These are phyloP conservation scores for Pollenia angustigena DNA, from an alignment of 2,888 invertebrate species.

Conservation along the genomic window DNA sequence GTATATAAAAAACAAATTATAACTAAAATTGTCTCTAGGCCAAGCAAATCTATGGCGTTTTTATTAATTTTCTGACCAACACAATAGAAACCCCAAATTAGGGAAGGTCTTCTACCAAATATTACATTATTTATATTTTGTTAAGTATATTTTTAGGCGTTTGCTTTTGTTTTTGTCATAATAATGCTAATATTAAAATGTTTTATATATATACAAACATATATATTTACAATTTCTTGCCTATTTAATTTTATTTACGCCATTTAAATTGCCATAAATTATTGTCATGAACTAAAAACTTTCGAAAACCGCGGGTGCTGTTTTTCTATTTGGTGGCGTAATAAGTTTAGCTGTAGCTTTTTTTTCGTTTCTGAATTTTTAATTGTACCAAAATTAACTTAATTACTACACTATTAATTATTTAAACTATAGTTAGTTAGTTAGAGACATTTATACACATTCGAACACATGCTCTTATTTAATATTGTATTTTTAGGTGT, in stretches of 20 bases:
- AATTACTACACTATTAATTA: conserved; percentile 82
- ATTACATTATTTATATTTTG: neutral
- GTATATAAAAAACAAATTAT: conserved; percentile 25
- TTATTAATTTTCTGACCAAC: neutral
- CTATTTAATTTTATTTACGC: conserved; percentile 17
- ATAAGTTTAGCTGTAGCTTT: conserved; percentile 32
- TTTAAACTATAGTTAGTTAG: conserved; percentile 74
- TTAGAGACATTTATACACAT: neutral
- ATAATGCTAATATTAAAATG: conserved; percentile 5
- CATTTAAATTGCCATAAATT: conserved; percentile 56
- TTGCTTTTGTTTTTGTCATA: conserved; percentile 2
- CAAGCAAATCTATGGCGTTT: conserved; percentile 9
- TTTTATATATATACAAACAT: neutral
- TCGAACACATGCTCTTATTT: conserved; percentile 22
- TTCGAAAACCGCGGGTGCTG: conserved; percentile 1
- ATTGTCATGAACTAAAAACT: conserved; percentile 15
- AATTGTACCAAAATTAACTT: conserved; percentile 82
- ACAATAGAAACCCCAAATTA: neutral
- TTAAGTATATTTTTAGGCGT: conserved; percentile 34
- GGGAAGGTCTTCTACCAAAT: neutral
- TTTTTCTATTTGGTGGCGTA: conserved; percentile 63
- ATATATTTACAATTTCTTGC: conserved; percentile 26
- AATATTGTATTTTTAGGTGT: conserved; percentile 41
- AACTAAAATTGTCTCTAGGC: conserved; percentile 2
- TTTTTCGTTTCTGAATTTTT: conserved; percentile 78